phyloP scores from a whole-genome alignment of 2,797 vertebrate species.

The Coendou prehensilis region DNA sequence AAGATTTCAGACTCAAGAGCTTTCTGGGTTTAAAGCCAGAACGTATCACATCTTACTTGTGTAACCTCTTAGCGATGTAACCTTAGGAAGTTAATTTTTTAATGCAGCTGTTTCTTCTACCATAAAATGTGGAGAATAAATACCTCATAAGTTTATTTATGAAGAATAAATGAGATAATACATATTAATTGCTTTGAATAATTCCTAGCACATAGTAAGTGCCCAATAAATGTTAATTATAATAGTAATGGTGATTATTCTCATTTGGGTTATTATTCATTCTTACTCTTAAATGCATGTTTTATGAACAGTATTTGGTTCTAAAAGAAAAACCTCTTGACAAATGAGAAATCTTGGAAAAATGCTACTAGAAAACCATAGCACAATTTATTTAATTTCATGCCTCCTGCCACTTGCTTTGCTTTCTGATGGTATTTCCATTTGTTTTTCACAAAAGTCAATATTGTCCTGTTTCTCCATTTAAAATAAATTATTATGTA shows the following conservation, averaged over 20 bases:
- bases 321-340: neutral
- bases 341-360: neutral
- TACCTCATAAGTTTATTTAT: neutral
- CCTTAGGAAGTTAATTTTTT: neutral
- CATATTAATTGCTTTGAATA: neutral
- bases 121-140: neutral
- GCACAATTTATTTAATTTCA: conserved; percentile 70
- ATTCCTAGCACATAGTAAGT: neutral
- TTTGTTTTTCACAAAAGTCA: conserved; percentile 68
- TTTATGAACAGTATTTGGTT: neutral
- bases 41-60: neutral
- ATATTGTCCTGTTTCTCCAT: conserved; percentile 74
- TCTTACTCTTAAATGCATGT: neutral
- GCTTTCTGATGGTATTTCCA: conserved; percentile 52
- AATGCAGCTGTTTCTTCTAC: neutral
- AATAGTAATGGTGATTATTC: neutral
- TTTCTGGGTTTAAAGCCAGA: neutral
- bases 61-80: neutral
- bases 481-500: conserved; percentile 81
- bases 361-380: neutral
- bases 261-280: neutral
- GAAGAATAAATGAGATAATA: conserved; percentile 47
- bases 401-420: conserved; percentile 11
- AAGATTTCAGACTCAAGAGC: neutral
- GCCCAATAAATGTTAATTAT: neutral